These are phyloP conservation scores for Synanthedon myopaeformis DNA, from an alignment of 2,888 invertebrate genomes.

Conservation along the genomic window DNA sequence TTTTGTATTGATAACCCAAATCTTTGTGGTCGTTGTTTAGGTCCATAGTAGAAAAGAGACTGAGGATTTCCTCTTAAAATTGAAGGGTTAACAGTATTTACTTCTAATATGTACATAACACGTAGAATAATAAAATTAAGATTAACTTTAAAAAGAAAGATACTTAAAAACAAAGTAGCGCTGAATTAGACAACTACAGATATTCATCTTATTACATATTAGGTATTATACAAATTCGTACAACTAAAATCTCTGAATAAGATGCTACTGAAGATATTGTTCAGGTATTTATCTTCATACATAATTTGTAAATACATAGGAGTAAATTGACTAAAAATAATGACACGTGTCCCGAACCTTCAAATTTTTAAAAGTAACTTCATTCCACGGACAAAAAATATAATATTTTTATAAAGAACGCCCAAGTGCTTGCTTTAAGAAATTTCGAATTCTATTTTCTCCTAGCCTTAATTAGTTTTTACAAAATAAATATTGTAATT, in stretches of 20 bases:
- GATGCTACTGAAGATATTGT: slow-evolving; percentile 17
- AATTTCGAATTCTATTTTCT: no score
- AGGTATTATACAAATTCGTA: slow-evolving; percentile 16
- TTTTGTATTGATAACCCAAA: neutral
- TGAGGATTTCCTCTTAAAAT: no score
- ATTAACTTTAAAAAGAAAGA: slow-evolving; percentile 5
- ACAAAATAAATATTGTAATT: no score
- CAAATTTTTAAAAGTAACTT: no score
- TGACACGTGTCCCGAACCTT: slow-evolving; percentile 29
- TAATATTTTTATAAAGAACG: no score
- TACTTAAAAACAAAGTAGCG: neutral
- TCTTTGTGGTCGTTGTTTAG: slow-evolving; percentile 13
- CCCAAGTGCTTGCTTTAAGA: no score
- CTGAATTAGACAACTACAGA: slow-evolving; percentile 7
- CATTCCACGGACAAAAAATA: no score
- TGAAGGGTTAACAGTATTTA: slow-evolving; percentile 30
- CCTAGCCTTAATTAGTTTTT: no score
- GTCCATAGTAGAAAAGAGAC: slow-evolving; percentile 8
- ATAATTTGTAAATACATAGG: slow-evolving; percentile 46
- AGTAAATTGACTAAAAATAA: slow-evolving; percentile 57
- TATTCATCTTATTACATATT: slow-evolving; percentile 7
- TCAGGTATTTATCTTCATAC: slow-evolving; percentile 26
- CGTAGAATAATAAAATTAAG: slow-evolving; percentile 24
- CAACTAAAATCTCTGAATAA: slow-evolving; percentile 23
- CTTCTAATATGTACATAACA: slow-evolving; percentile 59